Percentiles rank a stretch among this genome's conserved stretches.
phyloP scores from a whole-genome alignment of 2,888 invertebrate species.

The Lagria hirta region DNA sequence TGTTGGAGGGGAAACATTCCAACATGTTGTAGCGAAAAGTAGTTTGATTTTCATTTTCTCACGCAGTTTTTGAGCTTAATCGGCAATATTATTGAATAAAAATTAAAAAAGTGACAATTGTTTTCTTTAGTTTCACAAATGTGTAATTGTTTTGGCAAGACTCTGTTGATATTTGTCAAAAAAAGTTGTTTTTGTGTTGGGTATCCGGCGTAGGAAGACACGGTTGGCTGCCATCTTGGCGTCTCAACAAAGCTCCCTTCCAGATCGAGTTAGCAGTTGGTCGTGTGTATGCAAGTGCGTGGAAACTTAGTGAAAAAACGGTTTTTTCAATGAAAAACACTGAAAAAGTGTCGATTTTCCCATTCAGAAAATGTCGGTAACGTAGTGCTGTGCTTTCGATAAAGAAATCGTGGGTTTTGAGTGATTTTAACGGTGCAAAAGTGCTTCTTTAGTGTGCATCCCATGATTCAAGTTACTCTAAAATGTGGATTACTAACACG shows the following conservation, averaged over 20 bases:
- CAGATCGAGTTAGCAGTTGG: constrained; percentile 39
- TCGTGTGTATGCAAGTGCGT: constrained; percentile 36
- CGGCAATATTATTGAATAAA: too few relatives aligned
- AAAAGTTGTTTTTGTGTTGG: too few relatives aligned
- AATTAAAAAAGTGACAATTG: too few relatives aligned
- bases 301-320: constrained; percentile 27
- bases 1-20: constrained; percentile 37
- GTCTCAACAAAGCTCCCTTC: constrained; percentile 46
- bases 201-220: constrained; percentile 46
- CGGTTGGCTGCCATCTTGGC: constrained; percentile 51
- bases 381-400: constrained; percentile 44
- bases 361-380: constrained; percentile 39
- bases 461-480: constrained; percentile 54
- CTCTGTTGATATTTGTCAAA: not conserved
- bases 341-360: constrained; percentile 27
- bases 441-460: constrained; percentile 49
- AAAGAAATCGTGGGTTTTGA: constrained; percentile 51
- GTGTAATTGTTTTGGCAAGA: too few relatives aligned
- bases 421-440: constrained; percentile 56
- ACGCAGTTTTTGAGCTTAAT: constrained; percentile 30
- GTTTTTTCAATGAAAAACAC: constrained; percentile 31
- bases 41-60: constrained; percentile 43
- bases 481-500: constrained; percentile 69
- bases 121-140: too few relatives aligned
- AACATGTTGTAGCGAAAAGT: constrained; percentile 44